These are phyloP conservation scores for Stenodera caucasica DNA, from an alignment of 2,888 invertebrate genomes.

Conservation along the genomic window DNA sequence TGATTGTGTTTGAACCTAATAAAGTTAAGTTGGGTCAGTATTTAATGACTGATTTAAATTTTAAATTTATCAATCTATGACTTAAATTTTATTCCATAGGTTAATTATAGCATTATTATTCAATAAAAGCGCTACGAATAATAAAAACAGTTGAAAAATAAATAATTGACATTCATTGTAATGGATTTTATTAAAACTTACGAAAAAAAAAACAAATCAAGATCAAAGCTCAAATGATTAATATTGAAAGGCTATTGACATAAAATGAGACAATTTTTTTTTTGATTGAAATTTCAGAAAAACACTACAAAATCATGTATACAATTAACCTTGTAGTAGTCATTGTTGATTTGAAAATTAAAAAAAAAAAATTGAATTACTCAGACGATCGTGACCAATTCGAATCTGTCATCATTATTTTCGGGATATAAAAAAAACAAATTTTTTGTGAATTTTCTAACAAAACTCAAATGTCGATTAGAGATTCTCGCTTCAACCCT, in stretches of 20 bases:
- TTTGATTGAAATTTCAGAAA: neutral
- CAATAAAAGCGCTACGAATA: neutral
- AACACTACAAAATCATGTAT: neutral
- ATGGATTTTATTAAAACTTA: too few relatives aligned
- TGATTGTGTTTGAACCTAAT: constrained; percentile 2
- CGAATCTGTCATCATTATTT: constrained; percentile 4
- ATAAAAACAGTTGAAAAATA: neutral
- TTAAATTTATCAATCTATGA: constrained; percentile 17
- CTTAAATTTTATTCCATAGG: neutral
- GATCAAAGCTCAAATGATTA: constrained; percentile 6
- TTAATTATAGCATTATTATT: neutral
- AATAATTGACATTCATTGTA: too few relatives aligned
- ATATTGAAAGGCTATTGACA: neutral
- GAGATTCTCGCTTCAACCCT: too few relatives aligned
- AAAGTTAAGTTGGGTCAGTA: constrained; percentile 21
- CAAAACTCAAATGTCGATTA: too few relatives aligned
- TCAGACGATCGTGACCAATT: too few relatives aligned
- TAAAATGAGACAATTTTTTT: neutral
- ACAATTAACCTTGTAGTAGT: neutral
- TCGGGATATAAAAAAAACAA: neutral
- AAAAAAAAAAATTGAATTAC: too few relatives aligned
- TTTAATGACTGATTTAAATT: constrained; percentile 17
- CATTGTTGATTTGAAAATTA: neutral
- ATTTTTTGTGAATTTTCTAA: too few relatives aligned
- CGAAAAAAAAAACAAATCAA: neutral